A percentile compares a stretch with the other conserved stretches of the same genome.
Conservation (phyloP, 37 sponge, comb jelly and placozoan species). For the Spongia lamella region DNA sequence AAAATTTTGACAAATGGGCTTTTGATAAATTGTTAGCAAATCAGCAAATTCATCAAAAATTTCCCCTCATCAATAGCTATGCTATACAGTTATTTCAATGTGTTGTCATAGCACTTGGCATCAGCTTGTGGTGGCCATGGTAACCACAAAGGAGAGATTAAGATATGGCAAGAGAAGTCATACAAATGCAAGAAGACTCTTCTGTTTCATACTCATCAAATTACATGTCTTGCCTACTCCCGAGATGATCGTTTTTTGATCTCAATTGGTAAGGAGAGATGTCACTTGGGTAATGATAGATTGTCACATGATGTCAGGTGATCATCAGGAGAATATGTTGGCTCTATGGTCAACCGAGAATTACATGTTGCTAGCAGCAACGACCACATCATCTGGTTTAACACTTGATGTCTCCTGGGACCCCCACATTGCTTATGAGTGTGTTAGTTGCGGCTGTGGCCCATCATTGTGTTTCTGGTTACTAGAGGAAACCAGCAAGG, state of each 20-base stretch:
- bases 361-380: conserved; percentile 52
- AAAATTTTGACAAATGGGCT: too few relatives aligned
- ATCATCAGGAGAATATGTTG: conserved; percentile 40
- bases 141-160: conserved; percentile 53
- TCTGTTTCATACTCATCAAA: conserved; percentile 28
- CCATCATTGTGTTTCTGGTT: conserved; percentile 62
- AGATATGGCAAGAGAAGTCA: conserved; percentile 55
- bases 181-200: conserved; percentile 69
- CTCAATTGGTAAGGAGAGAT: conserved; percentile 60
- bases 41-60: too few relatives aligned
- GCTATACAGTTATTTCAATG: too few relatives aligned
- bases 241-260: conserved; percentile 78
- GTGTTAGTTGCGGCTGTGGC: conserved; percentile 63
- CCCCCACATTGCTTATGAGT: conserved; percentile 73
- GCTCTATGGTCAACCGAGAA: conserved; percentile 68
- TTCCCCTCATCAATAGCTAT: too few relatives aligned
- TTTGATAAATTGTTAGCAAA: too few relatives aligned
- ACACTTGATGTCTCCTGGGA: conserved; percentile 69
- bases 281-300: not conserved
- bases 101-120: conserved; percentile 24
- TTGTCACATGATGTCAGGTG: conserved; percentile 32
- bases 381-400: conserved; percentile 6
- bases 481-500: conserved; percentile 40
- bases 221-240: conserved; percentile 64
- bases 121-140: conserved; percentile 56